These are phyloP conservation scores for Suillia variegata DNA, from an alignment of 2,888 invertebrate genomes.

Conservation along the genomic window DNA sequence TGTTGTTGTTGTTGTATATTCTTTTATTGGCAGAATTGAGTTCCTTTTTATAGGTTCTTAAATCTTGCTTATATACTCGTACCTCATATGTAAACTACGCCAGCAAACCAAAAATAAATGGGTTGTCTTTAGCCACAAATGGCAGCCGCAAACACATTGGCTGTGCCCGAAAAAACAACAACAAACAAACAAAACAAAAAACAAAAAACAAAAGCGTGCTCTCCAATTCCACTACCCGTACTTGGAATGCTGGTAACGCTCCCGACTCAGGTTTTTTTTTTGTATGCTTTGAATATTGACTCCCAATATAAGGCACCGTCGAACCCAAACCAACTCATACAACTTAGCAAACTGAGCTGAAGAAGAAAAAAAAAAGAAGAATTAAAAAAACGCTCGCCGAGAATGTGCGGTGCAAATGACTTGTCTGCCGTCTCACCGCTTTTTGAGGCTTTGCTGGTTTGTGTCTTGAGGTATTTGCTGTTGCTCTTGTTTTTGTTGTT, in stretches of 20 bases:
- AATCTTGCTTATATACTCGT: too few species aligned
- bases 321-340: neutral
- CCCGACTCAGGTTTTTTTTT: too few species aligned
- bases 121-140: conserved; percentile 54
- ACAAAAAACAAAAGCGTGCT: too few species aligned
- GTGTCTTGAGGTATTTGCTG: conserved; percentile 29
- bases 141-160: conserved; percentile 49
- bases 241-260: too few species aligned
- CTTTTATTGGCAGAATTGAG: too few species aligned
- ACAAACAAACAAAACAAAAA: too few species aligned
- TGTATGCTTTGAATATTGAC: too few species aligned
- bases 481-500: too few species aligned
- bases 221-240: too few species aligned
- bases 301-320: neutral
- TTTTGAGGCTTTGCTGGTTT: conserved; percentile 32
- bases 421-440: conserved; percentile 19
- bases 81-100: neutral
- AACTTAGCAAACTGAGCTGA: too few species aligned
- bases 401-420: conserved; percentile 14
- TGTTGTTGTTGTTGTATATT: too few species aligned
- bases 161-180: neutral
- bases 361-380: too few species aligned
- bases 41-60: conserved; percentile 1
- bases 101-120: conserved; percentile 32
- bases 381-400: neutral